Percentiles rank a stretch among this genome's conserved stretches.
These are phyloP conservation scores for Troglohyphantes excavatus DNA, from an alignment of 2,888 invertebrate genomes.

Conservation along the genomic window DNA sequence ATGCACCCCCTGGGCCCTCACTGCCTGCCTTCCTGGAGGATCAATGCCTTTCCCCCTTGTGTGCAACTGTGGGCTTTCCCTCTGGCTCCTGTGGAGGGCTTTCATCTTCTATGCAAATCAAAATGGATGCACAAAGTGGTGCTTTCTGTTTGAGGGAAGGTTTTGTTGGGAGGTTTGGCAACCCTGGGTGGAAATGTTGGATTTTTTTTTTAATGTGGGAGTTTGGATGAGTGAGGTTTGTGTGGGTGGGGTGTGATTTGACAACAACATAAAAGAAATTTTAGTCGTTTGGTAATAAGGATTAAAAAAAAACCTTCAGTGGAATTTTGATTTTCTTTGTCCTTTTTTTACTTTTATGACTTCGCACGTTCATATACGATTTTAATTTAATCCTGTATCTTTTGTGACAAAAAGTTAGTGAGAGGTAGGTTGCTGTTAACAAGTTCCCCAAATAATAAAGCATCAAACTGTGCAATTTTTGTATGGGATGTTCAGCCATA, in stretches of 20 bases:
- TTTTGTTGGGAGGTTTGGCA: too few relatives aligned
- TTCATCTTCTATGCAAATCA: slow-evolving; percentile 45
- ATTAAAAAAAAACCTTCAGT: neutral
- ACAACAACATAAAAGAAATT: neutral
- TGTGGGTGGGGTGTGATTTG: neutral
- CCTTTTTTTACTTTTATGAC: too few relatives aligned
- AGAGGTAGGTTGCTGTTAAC: too few relatives aligned
- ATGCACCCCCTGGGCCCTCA: slow-evolving; percentile 29
- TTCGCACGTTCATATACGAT: too few relatives aligned
- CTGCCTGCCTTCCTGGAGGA: slow-evolving; percentile 17
- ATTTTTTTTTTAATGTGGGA: neutral
- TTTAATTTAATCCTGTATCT: too few relatives aligned
- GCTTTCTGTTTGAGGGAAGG: neutral
- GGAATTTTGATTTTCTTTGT: too few relatives aligned
- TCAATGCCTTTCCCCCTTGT: neutral
- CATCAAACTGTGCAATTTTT: too few relatives aligned
- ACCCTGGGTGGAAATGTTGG: neutral
- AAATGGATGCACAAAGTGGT: slow-evolving; percentile 15
- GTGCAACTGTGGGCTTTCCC: slow-evolving; percentile 18
- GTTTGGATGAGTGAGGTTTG: neutral
- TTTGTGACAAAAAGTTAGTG: too few relatives aligned
- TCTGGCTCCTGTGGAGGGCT: neutral
- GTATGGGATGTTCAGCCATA: too few relatives aligned
- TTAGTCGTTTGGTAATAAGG: neutral
- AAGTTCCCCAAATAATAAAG: too few relatives aligned